A percentile compares a stretch with the other conserved stretches of the same genome.
phyloP scores from a whole-genome alignment of 1,140 invertebrate species.

The Leptoteleia sp. region DNA sequence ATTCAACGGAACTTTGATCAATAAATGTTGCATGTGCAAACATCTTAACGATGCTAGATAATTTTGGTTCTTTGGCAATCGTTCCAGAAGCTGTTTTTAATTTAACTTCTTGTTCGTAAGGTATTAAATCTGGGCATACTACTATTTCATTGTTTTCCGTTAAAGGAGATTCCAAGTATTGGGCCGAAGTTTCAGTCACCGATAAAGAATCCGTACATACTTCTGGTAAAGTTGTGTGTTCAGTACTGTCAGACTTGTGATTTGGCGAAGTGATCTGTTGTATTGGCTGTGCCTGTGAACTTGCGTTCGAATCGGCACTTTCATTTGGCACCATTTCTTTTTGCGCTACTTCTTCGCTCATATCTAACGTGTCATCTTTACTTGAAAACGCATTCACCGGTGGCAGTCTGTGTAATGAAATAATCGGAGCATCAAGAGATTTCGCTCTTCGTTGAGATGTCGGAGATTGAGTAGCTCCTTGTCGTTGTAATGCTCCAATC shows the following conservation, averaged over 20 bases:
- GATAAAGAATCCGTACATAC: slow-evolving; percentile 76
- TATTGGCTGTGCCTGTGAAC: slow-evolving; percentile 48
- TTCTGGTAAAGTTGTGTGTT: slow-evolving; percentile 75
- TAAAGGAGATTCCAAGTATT: slow-evolving; percentile 77
- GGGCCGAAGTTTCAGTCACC: slow-evolving; percentile 77
- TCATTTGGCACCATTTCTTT: slow-evolving; percentile 79
- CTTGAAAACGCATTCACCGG: slow-evolving; percentile 92
- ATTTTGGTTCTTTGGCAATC: slow-evolving; percentile 51
- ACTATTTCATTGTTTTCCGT: slow-evolving; percentile 77
- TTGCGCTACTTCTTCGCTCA: slow-evolving; percentile 85
- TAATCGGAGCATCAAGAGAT: slow-evolving; percentile 90
- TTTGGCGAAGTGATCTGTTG: slow-evolving; percentile 71
- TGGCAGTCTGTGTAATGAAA: slow-evolving; percentile 88
- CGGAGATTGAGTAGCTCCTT: slow-evolving; percentile 88
- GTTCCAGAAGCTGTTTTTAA: slow-evolving; percentile 27
- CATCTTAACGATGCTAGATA: slow-evolving; percentile 64
- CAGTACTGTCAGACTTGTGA: slow-evolving; percentile 75
- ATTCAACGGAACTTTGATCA: slow-evolving; percentile 76
- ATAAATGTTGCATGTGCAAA: slow-evolving; percentile 73
- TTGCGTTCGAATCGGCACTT: slow-evolving; percentile 70
- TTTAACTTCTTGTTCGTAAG: slow-evolving; percentile 73
- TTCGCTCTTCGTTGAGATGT: slow-evolving; percentile 88
- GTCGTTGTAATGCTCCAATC: slow-evolving; percentile 86
- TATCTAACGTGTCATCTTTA: slow-evolving; percentile 91
- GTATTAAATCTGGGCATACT: slow-evolving; percentile 73